Evolutionary conservation across 2,888 invertebrate genomes (phyloP), one percentile per base, ranked within the genome.

Genomic region (Notodonta dromedarius): DNA sequence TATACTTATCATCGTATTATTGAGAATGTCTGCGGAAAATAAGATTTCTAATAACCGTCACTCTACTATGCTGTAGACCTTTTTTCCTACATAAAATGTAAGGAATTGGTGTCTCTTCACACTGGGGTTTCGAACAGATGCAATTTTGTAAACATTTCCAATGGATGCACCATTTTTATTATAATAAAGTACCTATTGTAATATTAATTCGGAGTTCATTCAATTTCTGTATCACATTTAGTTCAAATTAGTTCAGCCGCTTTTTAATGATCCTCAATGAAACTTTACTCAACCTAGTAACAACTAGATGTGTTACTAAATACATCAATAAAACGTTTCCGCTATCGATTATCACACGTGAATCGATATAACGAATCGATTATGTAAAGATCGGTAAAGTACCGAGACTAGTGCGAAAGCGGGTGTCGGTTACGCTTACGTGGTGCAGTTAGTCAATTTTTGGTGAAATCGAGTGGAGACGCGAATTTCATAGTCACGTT

Each of bases 21-120:
- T 70, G 67, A 74, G 76, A 80, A 69, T 74, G 84, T 77, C 78
- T 39, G 78, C 74, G 77, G 80, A 79, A 78, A 80, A 77, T 76
- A 67, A 65, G 70, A 75, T 79, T 82, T 81, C 78, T 77, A 77
- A 69, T 69, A 66, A 59, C 66, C 69, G 71, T 74, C 67, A 66
- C 65, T 14, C 51, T 11, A n/a, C 46, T n/a, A n/a, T 11, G 13
- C 13, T 46, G 5, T 46, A 46, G n/a, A 46, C 46, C n/a, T n/a
- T n/a, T 13, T 4, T 46, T 46, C 46, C 46, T 11, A 5, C 5
- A 5, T 46, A 46, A 46, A 46, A 13, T 67, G 57, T 57, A 57
- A 0, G 48, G 16, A n/a, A 58, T 62, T 40, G 44, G 35, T 61
- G 9, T 66, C 72, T 62, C 24, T 46, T 54, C 55, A 62, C 13